These are phyloP conservation scores for Slavum lentiscoides DNA, from an alignment of 2,888 invertebrate species.

Conservation along the genomic window DNA sequence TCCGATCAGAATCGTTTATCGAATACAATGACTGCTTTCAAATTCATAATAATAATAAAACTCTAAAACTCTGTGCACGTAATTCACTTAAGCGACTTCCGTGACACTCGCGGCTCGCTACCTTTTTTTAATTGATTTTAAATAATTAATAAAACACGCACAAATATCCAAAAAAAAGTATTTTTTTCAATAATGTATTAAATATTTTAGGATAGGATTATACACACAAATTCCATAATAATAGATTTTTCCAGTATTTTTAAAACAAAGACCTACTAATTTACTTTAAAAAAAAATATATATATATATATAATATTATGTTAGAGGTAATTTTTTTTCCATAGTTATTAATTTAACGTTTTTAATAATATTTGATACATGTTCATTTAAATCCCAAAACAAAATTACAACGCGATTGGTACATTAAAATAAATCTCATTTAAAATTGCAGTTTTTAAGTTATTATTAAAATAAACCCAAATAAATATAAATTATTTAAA, in stretches of 20 bases:
- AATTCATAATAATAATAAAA: no score
- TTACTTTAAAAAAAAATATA: background rate
- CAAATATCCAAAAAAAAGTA: background rate
- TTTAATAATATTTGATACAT: background rate
- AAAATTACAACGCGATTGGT: conserved; percentile 3
- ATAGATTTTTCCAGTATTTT: background rate
- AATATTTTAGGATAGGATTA: background rate
- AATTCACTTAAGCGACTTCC: no score
- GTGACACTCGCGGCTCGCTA: no score
- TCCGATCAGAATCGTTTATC: no score
- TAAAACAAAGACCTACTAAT: background rate
- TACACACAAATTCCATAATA: background rate
- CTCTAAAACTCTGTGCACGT: no score
- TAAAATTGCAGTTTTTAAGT: background rate
- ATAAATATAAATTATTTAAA: background rate
- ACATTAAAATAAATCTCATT: background rate
- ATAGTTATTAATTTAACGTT: background rate
- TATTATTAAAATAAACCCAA: conserved; percentile 5
- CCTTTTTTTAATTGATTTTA: background rate
- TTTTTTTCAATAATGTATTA: background rate
- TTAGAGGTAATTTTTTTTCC: background rate
- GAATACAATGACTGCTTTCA: no score
- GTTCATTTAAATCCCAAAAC: background rate
- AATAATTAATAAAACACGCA: background rate
- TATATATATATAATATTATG: background rate